A percentile compares a stretch with the other conserved stretches of the same genome.
phyloP scores from a whole-genome alignment of 2,797 vertebrate genomes.

The Hyperoplus immaculatus region DNA sequence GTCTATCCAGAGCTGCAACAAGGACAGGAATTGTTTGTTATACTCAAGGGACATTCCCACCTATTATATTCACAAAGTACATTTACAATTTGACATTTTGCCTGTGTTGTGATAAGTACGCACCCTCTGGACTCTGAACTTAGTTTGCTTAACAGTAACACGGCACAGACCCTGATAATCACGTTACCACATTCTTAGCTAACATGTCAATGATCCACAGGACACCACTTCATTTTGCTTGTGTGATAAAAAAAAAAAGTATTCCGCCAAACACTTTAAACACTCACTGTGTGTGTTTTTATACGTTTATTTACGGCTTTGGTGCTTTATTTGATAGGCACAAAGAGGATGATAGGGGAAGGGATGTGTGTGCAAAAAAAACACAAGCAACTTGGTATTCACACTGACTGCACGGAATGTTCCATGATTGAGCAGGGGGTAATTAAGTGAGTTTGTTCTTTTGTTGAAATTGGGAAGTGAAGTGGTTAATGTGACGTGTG shows the following conservation, averaged over 20 bases:
- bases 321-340: not conserved
- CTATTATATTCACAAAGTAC: not conserved
- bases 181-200: conserved; percentile 1
- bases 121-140: conserved; percentile 46
- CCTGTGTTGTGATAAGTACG: not conserved
- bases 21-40: not conserved
- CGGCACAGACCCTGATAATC: conserved; percentile 11
- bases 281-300: not conserved
- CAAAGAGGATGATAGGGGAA: not conserved
- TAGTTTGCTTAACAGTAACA: not conserved
- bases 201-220: conserved; percentile 1
- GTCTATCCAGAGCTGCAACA: conserved; percentile 92
- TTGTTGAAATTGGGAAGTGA: not conserved
- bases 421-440: not conserved
- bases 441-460: not conserved
- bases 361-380: not conserved
- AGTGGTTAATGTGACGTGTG: not conserved
- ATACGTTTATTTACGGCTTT: not conserved
- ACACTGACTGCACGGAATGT: not conserved
- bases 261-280: too few relatives aligned
- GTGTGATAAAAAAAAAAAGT: not conserved
- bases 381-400: not conserved
- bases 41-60: not conserved
- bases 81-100: not conserved
- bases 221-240: not conserved